Evolutionary conservation across 2,888 invertebrate genomes (phyloP), one percentile per base, ranked within the genome.

Genomic region (Cosmia trapezina): DNA sequence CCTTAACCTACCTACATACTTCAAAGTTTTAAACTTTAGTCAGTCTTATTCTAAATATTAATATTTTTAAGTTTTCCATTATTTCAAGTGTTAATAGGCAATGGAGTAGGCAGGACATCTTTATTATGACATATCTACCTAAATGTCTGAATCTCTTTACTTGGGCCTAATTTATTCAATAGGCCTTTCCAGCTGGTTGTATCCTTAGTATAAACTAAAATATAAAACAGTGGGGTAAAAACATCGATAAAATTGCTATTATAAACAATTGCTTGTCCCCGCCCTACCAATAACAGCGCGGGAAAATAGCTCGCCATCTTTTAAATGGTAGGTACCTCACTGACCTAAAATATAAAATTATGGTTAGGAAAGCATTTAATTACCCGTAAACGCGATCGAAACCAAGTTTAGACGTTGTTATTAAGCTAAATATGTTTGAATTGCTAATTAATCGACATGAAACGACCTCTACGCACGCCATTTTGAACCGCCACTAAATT

Each of bases 361-460:
- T 85, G 85, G 87, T 81, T 87, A 88, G 86, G 86, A 89, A 89
- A 86, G 85, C 89, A 91, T 91, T 91, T 91, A 92, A 93, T 93
- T 91, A 92, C 82, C 74, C 70, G 72, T 89, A 89, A 92, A 91
- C 89, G 91, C 89, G 92, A 93, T 93, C 93, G 86, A 86, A 86
- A 87, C 91, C 88, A 88, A 89, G 87, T 92, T 92, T 88, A 91
- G 91, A 89, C 85, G 91, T 91, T 89, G 93, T 94, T 93, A 94
- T 95, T 94, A 93, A 91, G 93, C 92, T 94, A 92, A 94, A 93
- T 94, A 93, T 95, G 94, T 95, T 95, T 94, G 94, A 92, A 94
- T 93, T 90, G 93, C 91, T 95, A 94, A 94, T 94, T 93, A 93
- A 91, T 91, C 91, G 90, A 69, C 80, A 73, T 72, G 77, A 83